A percentile compares a stretch with the other conserved stretches of the same genome.
Evolutionary conservation across 2,113 vertebrate genomes (phyloP).

Genomic region (Osmerus eperlanus): DNA sequence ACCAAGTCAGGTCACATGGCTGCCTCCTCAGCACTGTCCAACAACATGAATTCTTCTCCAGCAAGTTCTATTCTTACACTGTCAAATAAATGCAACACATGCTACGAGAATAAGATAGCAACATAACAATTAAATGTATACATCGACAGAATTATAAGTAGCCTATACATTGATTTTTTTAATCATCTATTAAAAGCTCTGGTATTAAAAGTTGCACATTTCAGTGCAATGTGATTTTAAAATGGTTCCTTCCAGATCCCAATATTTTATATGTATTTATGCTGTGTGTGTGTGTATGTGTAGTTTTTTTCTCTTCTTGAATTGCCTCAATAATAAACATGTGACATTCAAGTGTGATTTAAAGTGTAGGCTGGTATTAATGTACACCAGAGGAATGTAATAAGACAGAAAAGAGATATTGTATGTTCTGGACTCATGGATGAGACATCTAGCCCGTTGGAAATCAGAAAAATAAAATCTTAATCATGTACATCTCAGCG

Average conservation of each 20-base stretch:
- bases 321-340: conserved; percentile 66
- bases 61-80: too few relatives aligned
- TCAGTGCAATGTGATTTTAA: conserved; percentile 67
- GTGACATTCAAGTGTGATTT: conserved; percentile 72
- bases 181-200: conserved; percentile 47
- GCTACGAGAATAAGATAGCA: too few relatives aligned
- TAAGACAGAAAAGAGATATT: conserved; percentile 33
- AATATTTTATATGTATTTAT: conserved; percentile 56
- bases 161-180: conserved; percentile 20
- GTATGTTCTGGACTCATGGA: conserved; percentile 11
- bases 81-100: too few relatives aligned
- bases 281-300: conserved; percentile 41
- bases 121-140: neutral
- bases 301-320: conserved; percentile 38
- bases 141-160: conserved; percentile 25
- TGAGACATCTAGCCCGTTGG: conserved; percentile 28
- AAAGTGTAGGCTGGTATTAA: conserved; percentile 57
- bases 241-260: conserved; percentile 47
- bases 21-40: too few relatives aligned
- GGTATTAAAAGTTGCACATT: conserved; percentile 60
- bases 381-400: conserved; percentile 42
- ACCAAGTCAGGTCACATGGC: too few relatives aligned
- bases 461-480: conserved; percentile 29
- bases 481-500: neutral
- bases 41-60: too few relatives aligned